A percentile compares a stretch with the other conserved stretches of the same genome.
phyloP scores from a whole-genome alignment of 1,140 invertebrate genomes.

The Listronotus bonariensis region DNA sequence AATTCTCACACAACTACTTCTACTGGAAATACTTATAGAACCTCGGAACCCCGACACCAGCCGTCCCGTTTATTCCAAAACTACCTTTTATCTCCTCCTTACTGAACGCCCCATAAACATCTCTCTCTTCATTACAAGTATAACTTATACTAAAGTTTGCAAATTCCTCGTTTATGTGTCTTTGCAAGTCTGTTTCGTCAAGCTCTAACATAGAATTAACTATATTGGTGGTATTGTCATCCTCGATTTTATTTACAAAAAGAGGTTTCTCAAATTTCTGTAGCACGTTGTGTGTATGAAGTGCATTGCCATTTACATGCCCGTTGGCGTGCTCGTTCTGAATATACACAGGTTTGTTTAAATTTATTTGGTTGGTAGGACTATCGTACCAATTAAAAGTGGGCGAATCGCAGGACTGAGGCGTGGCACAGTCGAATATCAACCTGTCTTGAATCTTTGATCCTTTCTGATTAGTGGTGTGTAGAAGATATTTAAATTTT shows the following conservation, averaged over 20 bases:
- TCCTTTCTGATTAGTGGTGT: slow-evolving; percentile 46
- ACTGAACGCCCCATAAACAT: slow-evolving; percentile 36
- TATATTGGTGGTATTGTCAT: slow-evolving; percentile 10
- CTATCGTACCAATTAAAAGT: slow-evolving; percentile 48
- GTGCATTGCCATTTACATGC: slow-evolving; percentile 12
- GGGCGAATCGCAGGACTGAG: slow-evolving; percentile 43
- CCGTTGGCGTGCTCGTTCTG: slow-evolving; percentile 47
- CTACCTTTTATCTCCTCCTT: slow-evolving; percentile 26
- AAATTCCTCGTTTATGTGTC: slow-evolving; percentile 49
- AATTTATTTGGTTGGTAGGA: slow-evolving; percentile 49
- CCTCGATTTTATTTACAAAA: slow-evolving; percentile 16
- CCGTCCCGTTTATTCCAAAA: slow-evolving; percentile 20
- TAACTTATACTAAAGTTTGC: slow-evolving; percentile 41
- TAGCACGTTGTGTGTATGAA: slow-evolving; percentile 41
- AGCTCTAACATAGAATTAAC: slow-evolving; percentile 28
- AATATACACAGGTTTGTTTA: slow-evolving; percentile 49
- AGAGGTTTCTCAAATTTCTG: slow-evolving; percentile 36
- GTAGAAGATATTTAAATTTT: slow-evolving; percentile 54
- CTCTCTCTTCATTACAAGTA: slow-evolving; percentile 31
- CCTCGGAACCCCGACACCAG: slow-evolving; percentile 34
- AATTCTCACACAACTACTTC: background rate
- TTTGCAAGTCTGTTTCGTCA: slow-evolving; percentile 43
- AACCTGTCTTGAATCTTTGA: slow-evolving; percentile 33
- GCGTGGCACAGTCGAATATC: slow-evolving; percentile 37
- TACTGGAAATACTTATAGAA: slow-evolving; percentile 50